Evolutionary conservation across 2,113 vertebrate genomes (phyloP).

Genomic region (Hylia prasina): DNA sequence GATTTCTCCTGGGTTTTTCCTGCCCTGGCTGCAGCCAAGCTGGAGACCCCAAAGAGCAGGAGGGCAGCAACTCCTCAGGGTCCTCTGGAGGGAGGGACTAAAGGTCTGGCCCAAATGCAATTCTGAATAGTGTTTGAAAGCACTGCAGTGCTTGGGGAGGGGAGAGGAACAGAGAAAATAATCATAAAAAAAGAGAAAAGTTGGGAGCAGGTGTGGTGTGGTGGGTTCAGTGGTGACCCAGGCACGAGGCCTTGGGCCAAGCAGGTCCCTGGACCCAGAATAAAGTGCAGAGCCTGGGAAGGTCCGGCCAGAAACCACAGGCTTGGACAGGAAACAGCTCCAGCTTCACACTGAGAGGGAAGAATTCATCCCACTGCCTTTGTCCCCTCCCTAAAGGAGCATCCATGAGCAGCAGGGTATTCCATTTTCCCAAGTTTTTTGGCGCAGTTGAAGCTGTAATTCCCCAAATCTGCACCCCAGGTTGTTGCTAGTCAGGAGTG

Average conservation of each 20-base stretch:
- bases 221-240: not conserved
- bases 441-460: not conserved
- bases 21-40: not conserved
- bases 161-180: not conserved
- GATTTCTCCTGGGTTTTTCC: not conserved
- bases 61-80: not conserved
- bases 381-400: not conserved
- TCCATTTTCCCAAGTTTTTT: not conserved
- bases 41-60: not conserved
- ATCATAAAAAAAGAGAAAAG: not conserved
- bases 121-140: not conserved
- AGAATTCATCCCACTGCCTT: not conserved
- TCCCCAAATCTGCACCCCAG: not conserved
- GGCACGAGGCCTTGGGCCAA: not conserved
- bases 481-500: not conserved
- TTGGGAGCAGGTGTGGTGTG: not conserved
- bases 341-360: not conserved
- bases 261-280: not conserved
- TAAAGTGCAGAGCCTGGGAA: not conserved
- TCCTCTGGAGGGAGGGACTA: rapidly evolving
- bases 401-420: not conserved
- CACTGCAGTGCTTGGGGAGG: rapidly evolving
- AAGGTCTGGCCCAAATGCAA: not conserved
- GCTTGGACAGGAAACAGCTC: not conserved
- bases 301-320: not conserved